Evolutionary conservation across 92 coral and sea anemone genomes (phyloP).

Genomic region (Hydrozoanthus gracilis): DNA sequence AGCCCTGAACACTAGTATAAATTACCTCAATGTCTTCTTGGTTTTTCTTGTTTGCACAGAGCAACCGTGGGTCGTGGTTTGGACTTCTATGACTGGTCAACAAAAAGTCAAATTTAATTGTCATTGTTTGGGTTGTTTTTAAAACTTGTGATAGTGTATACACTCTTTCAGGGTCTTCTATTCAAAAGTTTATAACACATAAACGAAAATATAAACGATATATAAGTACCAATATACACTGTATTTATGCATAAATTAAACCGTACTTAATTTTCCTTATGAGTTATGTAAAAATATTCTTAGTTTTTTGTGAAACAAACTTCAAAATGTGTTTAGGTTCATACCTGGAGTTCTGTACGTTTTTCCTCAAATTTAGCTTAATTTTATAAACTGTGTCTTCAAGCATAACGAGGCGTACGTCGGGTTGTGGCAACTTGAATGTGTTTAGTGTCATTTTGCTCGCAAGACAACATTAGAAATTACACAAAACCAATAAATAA

Average conservation of each 20-base stretch:
- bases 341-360: slow-evolving; percentile 36
- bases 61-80: slow-evolving; percentile 25
- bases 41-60: slow-evolving; percentile 64
- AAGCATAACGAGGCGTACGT: slow-evolving; percentile 76
- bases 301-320: too few relatives aligned
- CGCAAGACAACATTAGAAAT: background rate
- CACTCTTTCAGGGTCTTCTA: too few relatives aligned
- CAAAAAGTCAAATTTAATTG: background rate
- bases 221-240: background rate
- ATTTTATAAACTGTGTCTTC: slow-evolving; percentile 81
- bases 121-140: too few relatives aligned
- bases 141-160: too few relatives aligned
- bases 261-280: too few relatives aligned
- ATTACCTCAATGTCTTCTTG: slow-evolving; percentile 86
- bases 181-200: too few relatives aligned
- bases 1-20: too few relatives aligned
- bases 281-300: too few relatives aligned
- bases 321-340: too few relatives aligned
- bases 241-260: too few relatives aligned
- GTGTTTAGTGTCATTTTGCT: slow-evolving; percentile 70
- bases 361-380: slow-evolving; percentile 71
- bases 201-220: background rate
- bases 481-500: background rate
- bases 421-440: slow-evolving; percentile 82
- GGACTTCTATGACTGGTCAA: slow-evolving; percentile 1